Evolutionary conservation across 2,113 vertebrate genomes (phyloP), one percentile per base, ranked within the genome.

Genomic region (Cyanoderma ruficeps): DNA sequence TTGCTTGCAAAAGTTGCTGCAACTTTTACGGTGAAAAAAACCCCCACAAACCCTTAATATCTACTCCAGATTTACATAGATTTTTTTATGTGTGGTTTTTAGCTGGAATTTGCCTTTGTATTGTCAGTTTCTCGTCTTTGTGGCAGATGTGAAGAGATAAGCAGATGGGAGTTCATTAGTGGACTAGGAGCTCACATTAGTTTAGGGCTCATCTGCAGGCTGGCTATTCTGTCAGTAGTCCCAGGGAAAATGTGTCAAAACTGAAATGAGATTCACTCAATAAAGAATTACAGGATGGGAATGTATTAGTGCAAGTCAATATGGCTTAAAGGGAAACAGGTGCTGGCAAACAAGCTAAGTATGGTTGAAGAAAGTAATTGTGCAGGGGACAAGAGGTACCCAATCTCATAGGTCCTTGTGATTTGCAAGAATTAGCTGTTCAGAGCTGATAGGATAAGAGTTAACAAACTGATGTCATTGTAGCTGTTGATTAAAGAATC

Each of bases 11-110:
- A 75, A 71, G 33, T 21, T 86, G 35, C 35, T 50, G 13, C 15
- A 42, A 31, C 8, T 76, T 70, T 31, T 59, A 27, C 35, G 22
- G 22, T 22, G 21, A 57, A 39, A 67, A 12, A 46, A 56, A 2
- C 14, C 7, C 9, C n/a, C 1, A 2, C 1, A 3, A 56, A 10
- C 3, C 24, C 14, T 59, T 60, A 6, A n/a, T 67, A 65, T 5
- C 11, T 88, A 14, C 2, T 67, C 13, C 8, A 41, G 13, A 9
- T 41, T 74, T 30, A 56, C 15, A 71, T 1, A 37, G 5, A 7
- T 18, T 28, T 42, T 63, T 46, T 5, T 4, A 59, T 35, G 11
- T 65, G 10, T 27, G 17, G 2, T 10, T 79, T 95, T 86, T 46
- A 83, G 47, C 20, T 71, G 67, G 53, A 88, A 71, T 53, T 70